Evolutionary conservation across 35 echinoderm and acorn worm genomes (phyloP).

Genomic region (Apostichopus japonicus): DNA sequence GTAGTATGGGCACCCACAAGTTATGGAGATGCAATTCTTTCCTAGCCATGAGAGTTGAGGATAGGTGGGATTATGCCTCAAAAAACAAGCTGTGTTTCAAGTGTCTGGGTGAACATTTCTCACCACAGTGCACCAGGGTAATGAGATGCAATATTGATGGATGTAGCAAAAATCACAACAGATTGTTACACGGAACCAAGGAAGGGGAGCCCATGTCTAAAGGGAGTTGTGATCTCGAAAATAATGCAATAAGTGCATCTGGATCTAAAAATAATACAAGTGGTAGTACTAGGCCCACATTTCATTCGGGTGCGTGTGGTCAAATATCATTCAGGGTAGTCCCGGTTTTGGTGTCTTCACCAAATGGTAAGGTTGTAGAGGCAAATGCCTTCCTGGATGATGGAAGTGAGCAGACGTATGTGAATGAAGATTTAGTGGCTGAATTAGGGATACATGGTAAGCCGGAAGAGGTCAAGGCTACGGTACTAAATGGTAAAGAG

Average conservation of each 20-base stretch:
- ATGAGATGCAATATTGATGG: conserved; percentile 39
- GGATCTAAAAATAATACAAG: not conserved
- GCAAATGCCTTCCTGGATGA: conserved; percentile 49
- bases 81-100: conserved; percentile 44
- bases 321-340: conserved; percentile 25
- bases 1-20: conserved; percentile 17
- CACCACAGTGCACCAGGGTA: not conserved
- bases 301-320: not conserved
- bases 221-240: not conserved
- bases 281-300: not conserved
- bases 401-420: conserved; percentile 39
- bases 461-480: conserved; percentile 4
- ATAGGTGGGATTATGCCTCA: conserved; percentile 38
- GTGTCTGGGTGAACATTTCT: conserved; percentile 16
- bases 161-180: conserved; percentile 45
- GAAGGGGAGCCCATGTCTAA: conserved; percentile 28
- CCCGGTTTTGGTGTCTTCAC: not conserved
- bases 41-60: conserved; percentile 21
- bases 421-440: conserved; percentile 19
- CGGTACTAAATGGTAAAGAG: conserved; percentile 15
- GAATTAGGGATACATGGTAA: conserved; percentile 1
- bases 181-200: conserved; percentile 31
- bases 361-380: not conserved
- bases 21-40: conserved; percentile 45
- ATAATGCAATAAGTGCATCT: not conserved